Conservation (phyloP, 2,797 vertebrate species). For the Hybognathus amarus region DNA sequence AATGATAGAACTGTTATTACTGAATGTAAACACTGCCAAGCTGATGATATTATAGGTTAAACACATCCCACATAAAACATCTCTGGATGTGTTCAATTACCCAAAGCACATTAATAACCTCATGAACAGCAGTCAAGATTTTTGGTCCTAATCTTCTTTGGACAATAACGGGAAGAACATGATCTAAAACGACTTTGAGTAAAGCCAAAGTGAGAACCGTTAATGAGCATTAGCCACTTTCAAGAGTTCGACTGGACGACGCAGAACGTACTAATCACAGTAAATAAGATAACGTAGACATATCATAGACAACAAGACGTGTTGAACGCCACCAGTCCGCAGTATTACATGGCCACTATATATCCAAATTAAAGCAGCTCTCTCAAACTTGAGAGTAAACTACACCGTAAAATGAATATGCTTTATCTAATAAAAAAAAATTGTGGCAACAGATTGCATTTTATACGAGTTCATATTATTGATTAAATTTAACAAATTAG, state of each 20-base stretch:
- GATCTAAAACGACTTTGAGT: constrained; percentile 51
- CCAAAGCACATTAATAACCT: constrained; percentile 79
- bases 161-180: constrained; percentile 68
- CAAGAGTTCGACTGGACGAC: constrained; percentile 21
- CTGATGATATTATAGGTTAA: constrained; percentile 81
- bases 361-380: constrained; percentile 24
- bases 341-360: not conserved
- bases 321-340: constrained; percentile 8
- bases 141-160: constrained; percentile 71
- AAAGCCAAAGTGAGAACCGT: constrained; percentile 49
- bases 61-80: constrained; percentile 81
- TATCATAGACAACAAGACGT: constrained; percentile 35
- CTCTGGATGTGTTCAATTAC: constrained; percentile 79
- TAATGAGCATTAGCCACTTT: constrained; percentile 58
- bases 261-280: constrained; percentile 41
- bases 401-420: no score
- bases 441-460: no score
- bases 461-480: no score
- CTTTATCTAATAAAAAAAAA: no score
- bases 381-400: constrained; percentile 8
- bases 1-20: constrained; percentile 84
- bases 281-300: constrained; percentile 40
- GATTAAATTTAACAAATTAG: no score
- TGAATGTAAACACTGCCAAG: constrained; percentile 84
- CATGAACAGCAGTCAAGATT: constrained; percentile 69